Conservation (phyloP, 1,140 invertebrate species). For the Drosophila bifasciata region DNA sequence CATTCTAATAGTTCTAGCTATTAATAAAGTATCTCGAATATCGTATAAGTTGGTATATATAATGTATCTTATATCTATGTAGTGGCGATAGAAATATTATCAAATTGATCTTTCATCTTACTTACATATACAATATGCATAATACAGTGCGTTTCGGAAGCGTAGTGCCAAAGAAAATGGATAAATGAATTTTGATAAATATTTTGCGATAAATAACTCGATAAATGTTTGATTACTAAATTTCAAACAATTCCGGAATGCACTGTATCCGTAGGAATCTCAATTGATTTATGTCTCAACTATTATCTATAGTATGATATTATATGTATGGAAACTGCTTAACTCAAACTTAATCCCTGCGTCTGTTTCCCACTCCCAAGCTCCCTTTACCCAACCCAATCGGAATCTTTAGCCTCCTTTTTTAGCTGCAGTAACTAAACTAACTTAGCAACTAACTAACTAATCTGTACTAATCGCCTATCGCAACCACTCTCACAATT, state of each 20-base stretch:
- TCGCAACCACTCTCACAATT: slow-evolving; percentile 66
- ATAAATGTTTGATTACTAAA: no score
- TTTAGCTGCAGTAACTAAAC: background rate
- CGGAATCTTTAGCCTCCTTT: slow-evolving; percentile 1
- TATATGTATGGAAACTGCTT: slow-evolving; percentile 11
- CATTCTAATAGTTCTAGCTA: slow-evolving; percentile 2
- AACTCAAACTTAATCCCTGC: no score
- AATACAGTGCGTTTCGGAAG: slow-evolving; percentile 8
- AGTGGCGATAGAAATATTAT: slow-evolving; percentile 19
- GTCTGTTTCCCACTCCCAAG: no score
- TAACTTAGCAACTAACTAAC: slow-evolving; percentile 45
- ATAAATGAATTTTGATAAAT: no score
- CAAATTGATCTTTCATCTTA: background rate
- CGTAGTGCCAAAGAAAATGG: no score
- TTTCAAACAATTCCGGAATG: background rate
- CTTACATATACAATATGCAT: background rate
- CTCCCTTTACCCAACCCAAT: background rate
- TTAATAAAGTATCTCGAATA: background rate
- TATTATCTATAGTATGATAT: slow-evolving; percentile 21
- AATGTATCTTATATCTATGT: slow-evolving; percentile 11
- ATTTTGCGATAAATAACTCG: no score
- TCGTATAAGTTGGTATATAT: slow-evolving; percentile 14
- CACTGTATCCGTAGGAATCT: slow-evolving; percentile 12
- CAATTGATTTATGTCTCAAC: slow-evolving; percentile 13
- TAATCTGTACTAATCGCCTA: slow-evolving; percentile 67